Conservation (phyloP, 2,888 invertebrate species). For the Bugula neritina region DNA sequence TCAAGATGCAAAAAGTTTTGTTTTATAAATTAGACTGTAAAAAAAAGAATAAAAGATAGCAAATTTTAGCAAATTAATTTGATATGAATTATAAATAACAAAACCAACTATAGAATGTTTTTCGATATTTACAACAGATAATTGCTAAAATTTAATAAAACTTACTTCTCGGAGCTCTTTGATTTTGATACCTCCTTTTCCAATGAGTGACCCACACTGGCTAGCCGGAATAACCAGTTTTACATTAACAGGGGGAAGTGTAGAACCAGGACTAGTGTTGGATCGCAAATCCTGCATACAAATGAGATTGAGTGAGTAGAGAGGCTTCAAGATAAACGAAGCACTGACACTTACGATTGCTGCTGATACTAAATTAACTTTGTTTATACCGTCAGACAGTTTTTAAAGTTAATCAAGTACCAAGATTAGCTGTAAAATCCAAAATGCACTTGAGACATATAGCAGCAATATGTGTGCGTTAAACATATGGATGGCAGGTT, state of each 20-base stretch:
- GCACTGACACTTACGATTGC: not conserved
- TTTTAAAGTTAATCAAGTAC: not conserved
- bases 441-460: not conserved
- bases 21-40: no score
- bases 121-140: no score
- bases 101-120: no score
- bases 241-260: constrained; percentile 80
- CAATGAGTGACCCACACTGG: constrained; percentile 98
- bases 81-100: no score
- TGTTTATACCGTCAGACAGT: not conserved
- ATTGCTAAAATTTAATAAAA: no score
- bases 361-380: constrained; percentile 1
- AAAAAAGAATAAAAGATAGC: no score
- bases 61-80: no score
- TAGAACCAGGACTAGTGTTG: constrained; percentile 10
- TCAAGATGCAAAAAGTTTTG: no score
- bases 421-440: not conserved
- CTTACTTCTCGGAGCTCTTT: constrained; percentile 98
- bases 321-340: not conserved
- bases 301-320: not conserved
- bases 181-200: constrained; percentile 98
- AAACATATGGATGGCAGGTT: no score
- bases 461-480: not conserved
- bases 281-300: constrained; percentile 24
- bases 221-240: constrained; percentile 97